Percentiles rank a stretch among this genome's conserved stretches.
These are phyloP conservation scores for Agapornis roseicollis DNA, from an alignment of 2,113 vertebrate genomes.

Conservation along the genomic window DNA sequence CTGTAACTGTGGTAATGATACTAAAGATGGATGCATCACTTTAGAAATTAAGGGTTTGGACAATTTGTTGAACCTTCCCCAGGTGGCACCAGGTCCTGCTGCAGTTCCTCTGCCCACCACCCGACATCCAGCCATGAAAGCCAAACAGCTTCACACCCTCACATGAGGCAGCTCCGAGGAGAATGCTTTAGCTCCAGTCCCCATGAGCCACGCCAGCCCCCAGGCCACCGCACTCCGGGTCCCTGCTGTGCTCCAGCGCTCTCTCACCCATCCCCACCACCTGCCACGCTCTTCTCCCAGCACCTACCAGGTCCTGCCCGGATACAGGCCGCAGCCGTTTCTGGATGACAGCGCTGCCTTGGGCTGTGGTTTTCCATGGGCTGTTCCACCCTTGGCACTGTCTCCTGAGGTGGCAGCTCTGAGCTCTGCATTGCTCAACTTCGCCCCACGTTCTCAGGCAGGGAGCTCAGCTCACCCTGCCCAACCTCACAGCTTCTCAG, in stretches of 20 bases:
- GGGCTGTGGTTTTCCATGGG: not conserved
- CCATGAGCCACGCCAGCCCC: not conserved
- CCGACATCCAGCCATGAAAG: not conserved
- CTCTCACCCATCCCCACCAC: not conserved
- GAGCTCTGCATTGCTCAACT: not conserved
- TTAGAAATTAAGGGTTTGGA: not conserved
- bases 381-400: not conserved
- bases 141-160: not conserved
- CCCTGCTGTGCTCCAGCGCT: not conserved
- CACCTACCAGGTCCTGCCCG: not conserved
- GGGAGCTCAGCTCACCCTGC: not conserved
- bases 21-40: not conserved
- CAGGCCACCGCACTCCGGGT: not conserved
- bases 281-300: not conserved
- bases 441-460: not conserved
- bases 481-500: not conserved
- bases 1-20: not conserved
- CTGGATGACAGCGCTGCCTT: not conserved
- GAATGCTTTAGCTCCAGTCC: not conserved
- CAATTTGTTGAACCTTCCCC: not conserved
- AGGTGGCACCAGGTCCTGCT: too few species aligned
- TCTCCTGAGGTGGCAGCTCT: not conserved
- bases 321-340: accelerated
- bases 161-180: not conserved
- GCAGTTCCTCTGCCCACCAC: not conserved